Evolutionary conservation across 1,140 invertebrate genomes (phyloP).

Genomic region (Latrodectus geometricus): DNA sequence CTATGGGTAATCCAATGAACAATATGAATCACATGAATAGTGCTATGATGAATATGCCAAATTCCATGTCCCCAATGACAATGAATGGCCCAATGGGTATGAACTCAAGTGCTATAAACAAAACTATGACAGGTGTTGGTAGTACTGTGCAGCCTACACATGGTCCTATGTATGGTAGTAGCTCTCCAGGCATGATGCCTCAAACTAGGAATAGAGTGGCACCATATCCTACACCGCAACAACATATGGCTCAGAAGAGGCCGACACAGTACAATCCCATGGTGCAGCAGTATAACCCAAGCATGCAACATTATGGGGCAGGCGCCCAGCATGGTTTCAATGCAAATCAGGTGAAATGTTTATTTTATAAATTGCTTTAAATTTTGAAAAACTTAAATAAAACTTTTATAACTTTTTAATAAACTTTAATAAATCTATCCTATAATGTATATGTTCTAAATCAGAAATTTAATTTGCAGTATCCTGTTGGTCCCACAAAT

Average conservation of each 20-base stretch:
- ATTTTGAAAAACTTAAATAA: not conserved
- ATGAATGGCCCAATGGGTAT: conserved; percentile 65
- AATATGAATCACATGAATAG: conserved; percentile 65
- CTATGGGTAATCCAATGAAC: conserved; percentile 63
- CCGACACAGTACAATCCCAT: conserved; percentile 56
- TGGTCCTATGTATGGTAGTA: conserved; percentile 63
- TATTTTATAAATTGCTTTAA: not conserved
- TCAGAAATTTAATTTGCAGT: conserved; percentile 12
- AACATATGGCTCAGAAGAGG: conserved; percentile 85
- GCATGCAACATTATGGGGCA: conserved; percentile 68
- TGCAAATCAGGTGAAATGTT: conserved; percentile 68
- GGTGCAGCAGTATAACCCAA: conserved; percentile 49
- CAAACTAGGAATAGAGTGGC: conserved; percentile 75
- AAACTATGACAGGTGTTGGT: conserved; percentile 63
- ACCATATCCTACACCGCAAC: conserved; percentile 82
- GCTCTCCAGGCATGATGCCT: conserved; percentile 30
- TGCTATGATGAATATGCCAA: conserved; percentile 62
- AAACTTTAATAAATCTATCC: conserved; percentile 26
- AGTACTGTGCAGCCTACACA: conserved; percentile 68
- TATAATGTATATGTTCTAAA: not conserved
- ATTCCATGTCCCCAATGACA: conserved; percentile 61
- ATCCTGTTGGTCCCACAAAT: conserved; percentile 38
- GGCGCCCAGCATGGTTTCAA: conserved; percentile 66
- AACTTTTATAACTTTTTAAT: not conserved
- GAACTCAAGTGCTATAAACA: conserved; percentile 62